Percentiles rank a stretch among this genome's conserved stretches.
phyloP scores from a whole-genome alignment of 2,113 vertebrate genomes.

The Sinocyclocheilus maitianheensis region DNA sequence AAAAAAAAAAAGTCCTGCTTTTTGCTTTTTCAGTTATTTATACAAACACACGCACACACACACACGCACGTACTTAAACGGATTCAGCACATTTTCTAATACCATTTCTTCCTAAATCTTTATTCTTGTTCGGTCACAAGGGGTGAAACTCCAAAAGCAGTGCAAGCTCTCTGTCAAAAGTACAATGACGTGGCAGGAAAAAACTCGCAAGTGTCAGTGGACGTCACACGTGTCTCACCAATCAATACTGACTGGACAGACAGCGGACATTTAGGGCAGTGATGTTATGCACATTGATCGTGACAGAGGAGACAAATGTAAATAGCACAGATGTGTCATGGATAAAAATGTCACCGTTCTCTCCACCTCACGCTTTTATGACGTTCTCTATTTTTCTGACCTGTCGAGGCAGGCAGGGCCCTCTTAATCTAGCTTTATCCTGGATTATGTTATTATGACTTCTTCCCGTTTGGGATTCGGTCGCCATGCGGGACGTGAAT shows the following conservation, averaged over 20 bases:
- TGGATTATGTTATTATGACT: slow-evolving; percentile 48
- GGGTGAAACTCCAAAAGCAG: neutral
- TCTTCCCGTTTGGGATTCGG: slow-evolving; percentile 1
- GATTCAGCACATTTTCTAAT: neutral
- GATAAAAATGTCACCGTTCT: neutral
- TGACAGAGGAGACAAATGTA: neutral
- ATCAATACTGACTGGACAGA: slow-evolving; percentile 22
- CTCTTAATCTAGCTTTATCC: slow-evolving; percentile 49
- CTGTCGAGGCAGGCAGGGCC: neutral
- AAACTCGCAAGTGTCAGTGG: neutral
- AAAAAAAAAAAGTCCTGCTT: neutral
- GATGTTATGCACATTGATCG: slow-evolving; percentile 23
- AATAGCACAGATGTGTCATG: neutral
- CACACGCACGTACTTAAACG: neutral
- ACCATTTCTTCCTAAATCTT: neutral
- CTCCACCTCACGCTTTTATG: neutral
- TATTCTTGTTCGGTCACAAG: neutral
- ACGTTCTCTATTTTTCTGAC: slow-evolving; percentile 12
- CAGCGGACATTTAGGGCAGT: slow-evolving; percentile 28
- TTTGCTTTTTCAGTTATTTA: neutral
- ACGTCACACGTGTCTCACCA: neutral
- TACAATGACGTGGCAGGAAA: neutral
- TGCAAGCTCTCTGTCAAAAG: neutral
- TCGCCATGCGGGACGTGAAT: neutral
- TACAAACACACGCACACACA: no score